A percentile compares a stretch with the other conserved stretches of the same genome.
These are phyloP conservation scores for Leuciscus idus DNA, from an alignment of 2,113 vertebrate species.

Conservation along the genomic window DNA sequence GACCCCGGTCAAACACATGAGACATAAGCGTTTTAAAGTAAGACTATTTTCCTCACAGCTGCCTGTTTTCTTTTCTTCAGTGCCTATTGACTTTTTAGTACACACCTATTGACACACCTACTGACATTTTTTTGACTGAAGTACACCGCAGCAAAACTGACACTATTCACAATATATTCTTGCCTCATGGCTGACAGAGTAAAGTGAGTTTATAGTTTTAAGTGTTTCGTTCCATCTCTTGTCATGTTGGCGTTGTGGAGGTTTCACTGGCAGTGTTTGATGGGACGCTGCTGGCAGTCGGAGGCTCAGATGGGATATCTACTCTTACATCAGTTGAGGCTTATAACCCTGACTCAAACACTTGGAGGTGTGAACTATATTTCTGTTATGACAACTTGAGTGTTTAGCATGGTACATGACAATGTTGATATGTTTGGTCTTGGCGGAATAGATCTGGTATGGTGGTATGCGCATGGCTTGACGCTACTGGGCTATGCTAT, in stretches of 20 bases:
- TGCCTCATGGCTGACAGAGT: background rate
- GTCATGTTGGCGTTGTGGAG: constrained; percentile 63
- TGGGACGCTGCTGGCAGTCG: constrained; percentile 67
- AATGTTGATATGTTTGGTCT: too few species aligned
- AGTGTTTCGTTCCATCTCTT: background rate
- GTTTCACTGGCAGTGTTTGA: constrained; percentile 69
- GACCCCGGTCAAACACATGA: constrained; percentile 68
- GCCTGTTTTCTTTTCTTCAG: background rate
- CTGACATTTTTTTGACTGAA: background rate
- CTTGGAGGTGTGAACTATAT: constrained; percentile 65
- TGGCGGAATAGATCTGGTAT: too few species aligned
- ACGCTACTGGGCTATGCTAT: too few species aligned
- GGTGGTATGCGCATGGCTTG: too few species aligned
- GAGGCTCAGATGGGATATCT: constrained; percentile 70
- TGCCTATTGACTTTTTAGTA: background rate
- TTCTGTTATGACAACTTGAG: too few species aligned
- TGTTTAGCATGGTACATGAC: too few species aligned
- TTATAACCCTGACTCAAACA: constrained; percentile 71
- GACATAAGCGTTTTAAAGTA: constrained; percentile 67
- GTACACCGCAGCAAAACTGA: background rate
- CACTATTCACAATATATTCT: background rate
- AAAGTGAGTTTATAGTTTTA: background rate
- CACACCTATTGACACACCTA: background rate
- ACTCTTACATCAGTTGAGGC: constrained; percentile 69
- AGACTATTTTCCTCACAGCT: constrained; percentile 41